Evolutionary conservation across 2,888 invertebrate genomes (phyloP), one percentile per base, ranked within the genome.

Genomic region (Altica lythri): DNA sequence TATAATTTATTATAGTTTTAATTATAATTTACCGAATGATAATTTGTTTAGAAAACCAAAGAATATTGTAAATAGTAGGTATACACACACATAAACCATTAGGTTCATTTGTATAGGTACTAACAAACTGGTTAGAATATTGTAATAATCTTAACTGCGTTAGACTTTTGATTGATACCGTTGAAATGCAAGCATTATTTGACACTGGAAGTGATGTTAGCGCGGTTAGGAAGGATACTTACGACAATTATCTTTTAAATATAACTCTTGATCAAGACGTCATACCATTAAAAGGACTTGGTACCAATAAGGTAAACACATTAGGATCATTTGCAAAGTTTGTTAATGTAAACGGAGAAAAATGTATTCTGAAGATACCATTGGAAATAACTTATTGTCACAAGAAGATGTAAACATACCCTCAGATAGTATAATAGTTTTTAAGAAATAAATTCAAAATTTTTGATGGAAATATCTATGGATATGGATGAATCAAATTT

Each of bases 201-300:
- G 63, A 63, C 45, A 63, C 59, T 8, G 61, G 58, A 55, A 61
- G 54, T 37, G 58, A 58, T 18, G 48, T 55, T 6, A 56, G 29
- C 4, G 4, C 4, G 4, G 22, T 5, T n/a, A n/a, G n/a, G n/a
- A 43, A 57, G 38, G 58, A 62, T 17, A 25, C 58, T 16, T 62
- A 55, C 44, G 35, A 52, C 1, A 30, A 19, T 2, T 35, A 54
- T 37, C 52, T 59, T 12, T 10, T n/a, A 17, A 14, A 49, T 16
- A 54, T 59, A 30, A 19, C 44, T 1, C 38, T 51, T 5, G 27
- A 40, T 29, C 14, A 55, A 42, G 43, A 48, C 14, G n/a, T 25
- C 10, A 45, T 48, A 18, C 35, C 18, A 12, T 44, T 49, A 19
- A 46, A 27, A 22, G 61, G 60, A 6, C 30, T 62, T 29, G 60